Evolutionary conservation across 2,113 vertebrate species (phyloP).

Genomic region (Climacteris rufus): DNA sequence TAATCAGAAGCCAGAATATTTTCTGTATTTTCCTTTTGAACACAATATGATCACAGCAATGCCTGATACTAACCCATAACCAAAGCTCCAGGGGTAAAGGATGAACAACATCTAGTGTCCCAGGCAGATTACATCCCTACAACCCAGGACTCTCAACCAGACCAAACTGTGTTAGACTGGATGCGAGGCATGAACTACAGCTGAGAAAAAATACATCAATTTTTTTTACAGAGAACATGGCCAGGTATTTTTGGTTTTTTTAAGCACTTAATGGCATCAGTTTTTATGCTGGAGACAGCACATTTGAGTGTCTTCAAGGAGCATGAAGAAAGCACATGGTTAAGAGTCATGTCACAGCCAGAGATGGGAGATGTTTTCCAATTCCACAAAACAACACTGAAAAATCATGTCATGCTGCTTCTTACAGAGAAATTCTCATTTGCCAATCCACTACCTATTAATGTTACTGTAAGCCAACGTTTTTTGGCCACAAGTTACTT

Average conservation of each 20-base stretch:
- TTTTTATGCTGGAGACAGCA: neutral
- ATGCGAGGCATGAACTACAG: neutral
- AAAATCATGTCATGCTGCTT: neutral
- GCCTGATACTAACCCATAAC: neutral
- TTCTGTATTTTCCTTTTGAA: neutral
- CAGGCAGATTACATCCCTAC: neutral
- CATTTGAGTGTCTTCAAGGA: neutral
- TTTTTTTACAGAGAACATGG: neutral
- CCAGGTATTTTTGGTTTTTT: neutral
- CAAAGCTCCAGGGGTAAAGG: neutral
- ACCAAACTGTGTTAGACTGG: neutral
- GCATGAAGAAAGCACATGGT: neutral
- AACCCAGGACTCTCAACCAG: neutral
- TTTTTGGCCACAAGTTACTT: neutral
- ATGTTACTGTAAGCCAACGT: neutral
- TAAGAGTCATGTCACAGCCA: neutral
- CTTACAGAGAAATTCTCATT: neutral
- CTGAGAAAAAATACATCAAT: neutral
- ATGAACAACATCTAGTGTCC: neutral
- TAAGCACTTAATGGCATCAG: neutral
- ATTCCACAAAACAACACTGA: neutral
- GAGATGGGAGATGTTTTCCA: neutral
- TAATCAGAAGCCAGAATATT: neutral
- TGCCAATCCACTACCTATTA: neutral
- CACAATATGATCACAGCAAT: neutral